These are phyloP conservation scores for Epinephelus moara DNA, from an alignment of 2,113 vertebrate genomes.

Conservation along the genomic window DNA sequence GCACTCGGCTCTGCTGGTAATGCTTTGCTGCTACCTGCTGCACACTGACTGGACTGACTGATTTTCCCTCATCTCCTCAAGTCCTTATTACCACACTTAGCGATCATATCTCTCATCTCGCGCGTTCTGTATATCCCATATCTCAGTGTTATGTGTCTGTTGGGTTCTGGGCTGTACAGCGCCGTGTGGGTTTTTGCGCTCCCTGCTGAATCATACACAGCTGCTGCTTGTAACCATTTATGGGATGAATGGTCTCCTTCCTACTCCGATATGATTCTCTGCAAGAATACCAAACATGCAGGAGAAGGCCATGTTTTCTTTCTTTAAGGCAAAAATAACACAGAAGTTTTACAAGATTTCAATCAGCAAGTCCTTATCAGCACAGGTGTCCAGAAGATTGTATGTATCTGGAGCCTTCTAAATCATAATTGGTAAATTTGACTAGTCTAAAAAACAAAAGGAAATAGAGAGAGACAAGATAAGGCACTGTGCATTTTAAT, in stretches of 20 bases:
- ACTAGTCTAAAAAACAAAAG: neutral
- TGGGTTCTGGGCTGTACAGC: slow-evolving; percentile 12
- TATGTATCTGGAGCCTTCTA: neutral
- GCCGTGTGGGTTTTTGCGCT: slow-evolving; percentile 1
- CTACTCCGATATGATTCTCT: slow-evolving; percentile 1
- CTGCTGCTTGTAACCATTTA: slow-evolving; percentile 18
- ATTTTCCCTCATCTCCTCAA: slow-evolving; percentile 34
- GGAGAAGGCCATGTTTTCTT: neutral
- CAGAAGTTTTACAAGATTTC: slow-evolving; percentile 4
- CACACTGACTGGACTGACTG: slow-evolving; percentile 16
- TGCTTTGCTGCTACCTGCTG: slow-evolving; percentile 24
- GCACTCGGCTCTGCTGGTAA: slow-evolving; percentile 3
- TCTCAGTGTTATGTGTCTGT: slow-evolving; percentile 36
- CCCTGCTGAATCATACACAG: slow-evolving; percentile 12
- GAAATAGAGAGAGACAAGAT: slow-evolving; percentile 12
- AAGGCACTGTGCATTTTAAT: neutral
- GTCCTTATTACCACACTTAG: slow-evolving; percentile 15
- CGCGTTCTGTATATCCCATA: slow-evolving; percentile 36
- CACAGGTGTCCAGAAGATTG: slow-evolving; percentile 1
- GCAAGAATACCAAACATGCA: slow-evolving; percentile 24
- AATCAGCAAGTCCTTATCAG: slow-evolving; percentile 17
- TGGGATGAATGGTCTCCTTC: neutral
- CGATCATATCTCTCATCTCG: slow-evolving; percentile 14
- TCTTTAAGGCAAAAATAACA: neutral
- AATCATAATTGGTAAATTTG: neutral